Evolutionary conservation across 2,888 invertebrate species (phyloP).

Genomic region (Xanthia icteritia): DNA sequence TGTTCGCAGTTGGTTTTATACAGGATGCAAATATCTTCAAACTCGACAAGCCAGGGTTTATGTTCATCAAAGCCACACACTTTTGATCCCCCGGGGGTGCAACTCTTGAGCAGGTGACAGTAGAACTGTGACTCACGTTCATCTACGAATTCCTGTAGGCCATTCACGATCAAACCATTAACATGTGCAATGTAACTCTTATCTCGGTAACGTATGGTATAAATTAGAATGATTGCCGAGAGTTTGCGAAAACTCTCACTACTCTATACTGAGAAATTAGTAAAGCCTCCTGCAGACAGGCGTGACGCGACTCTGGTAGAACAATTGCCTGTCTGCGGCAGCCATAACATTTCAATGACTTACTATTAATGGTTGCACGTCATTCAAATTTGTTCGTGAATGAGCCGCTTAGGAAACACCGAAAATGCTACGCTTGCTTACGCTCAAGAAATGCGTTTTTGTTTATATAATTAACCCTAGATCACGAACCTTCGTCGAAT

Average conservation of each 20-base stretch:
- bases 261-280: not conserved
- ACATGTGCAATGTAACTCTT: not conserved
- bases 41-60: slow-evolving; percentile 67
- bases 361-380: too few species aligned
- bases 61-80: slow-evolving; percentile 75
- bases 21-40: slow-evolving; percentile 74
- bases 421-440: too few species aligned
- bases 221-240: not conserved
- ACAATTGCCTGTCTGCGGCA: not conserved
- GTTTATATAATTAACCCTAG: too few species aligned
- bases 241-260: not conserved
- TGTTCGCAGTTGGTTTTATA: slow-evolving; percentile 74
- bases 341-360: not conserved
- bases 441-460: too few species aligned
- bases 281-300: too few species aligned
- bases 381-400: not conserved
- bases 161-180: not conserved
- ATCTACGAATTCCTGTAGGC: not conserved
- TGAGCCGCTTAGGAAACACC: not conserved
- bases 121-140: slow-evolving; percentile 51
- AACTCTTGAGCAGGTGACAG: slow-evolving; percentile 69
- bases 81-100: slow-evolving; percentile 60
- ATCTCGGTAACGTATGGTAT: not conserved
- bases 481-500: too few species aligned
- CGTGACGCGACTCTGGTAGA: not conserved